phyloP scores from a whole-genome alignment of 2,888 invertebrate genomes.

The Agapetus fuscipes region DNA sequence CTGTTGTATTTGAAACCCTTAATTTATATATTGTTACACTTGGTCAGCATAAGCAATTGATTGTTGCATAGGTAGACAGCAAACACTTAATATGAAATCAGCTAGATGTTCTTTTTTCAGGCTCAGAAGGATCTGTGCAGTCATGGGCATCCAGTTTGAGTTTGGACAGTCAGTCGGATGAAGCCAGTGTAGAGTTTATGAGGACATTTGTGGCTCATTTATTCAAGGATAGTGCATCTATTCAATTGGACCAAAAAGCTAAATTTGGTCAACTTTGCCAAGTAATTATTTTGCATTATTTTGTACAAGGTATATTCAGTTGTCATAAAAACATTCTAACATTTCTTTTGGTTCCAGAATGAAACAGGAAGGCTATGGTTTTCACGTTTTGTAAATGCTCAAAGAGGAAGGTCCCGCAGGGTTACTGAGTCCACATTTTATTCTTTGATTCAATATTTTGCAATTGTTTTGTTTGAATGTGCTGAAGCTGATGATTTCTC shows the following conservation, averaged over 20 bases:
- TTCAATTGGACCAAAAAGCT: conserved; percentile 55
- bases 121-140: conserved; percentile 52
- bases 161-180: conserved; percentile 50
- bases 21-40: no score
- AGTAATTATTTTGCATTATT: conserved; percentile 24
- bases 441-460: conserved; percentile 60
- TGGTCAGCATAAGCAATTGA: no score
- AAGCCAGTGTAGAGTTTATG: conserved; percentile 55
- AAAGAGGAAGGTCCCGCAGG: conserved; percentile 50
- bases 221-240: conserved; percentile 46
- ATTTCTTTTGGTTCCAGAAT: no score
- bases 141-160: conserved; percentile 56
- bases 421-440: conserved; percentile 59
- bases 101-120: no score
- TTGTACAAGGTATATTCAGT: no score
- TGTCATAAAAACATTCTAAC: no score
- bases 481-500: conserved; percentile 60
- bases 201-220: conserved; percentile 53
- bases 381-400: conserved; percentile 54
- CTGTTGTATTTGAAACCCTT: no score
- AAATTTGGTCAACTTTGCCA: conserved; percentile 57
- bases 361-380: conserved; percentile 60
- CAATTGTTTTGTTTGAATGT: conserved; percentile 61
- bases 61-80: no score
- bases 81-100: no score